phyloP scores from a whole-genome alignment of 2,113 vertebrate genomes.

The Cichladusa arquata region DNA sequence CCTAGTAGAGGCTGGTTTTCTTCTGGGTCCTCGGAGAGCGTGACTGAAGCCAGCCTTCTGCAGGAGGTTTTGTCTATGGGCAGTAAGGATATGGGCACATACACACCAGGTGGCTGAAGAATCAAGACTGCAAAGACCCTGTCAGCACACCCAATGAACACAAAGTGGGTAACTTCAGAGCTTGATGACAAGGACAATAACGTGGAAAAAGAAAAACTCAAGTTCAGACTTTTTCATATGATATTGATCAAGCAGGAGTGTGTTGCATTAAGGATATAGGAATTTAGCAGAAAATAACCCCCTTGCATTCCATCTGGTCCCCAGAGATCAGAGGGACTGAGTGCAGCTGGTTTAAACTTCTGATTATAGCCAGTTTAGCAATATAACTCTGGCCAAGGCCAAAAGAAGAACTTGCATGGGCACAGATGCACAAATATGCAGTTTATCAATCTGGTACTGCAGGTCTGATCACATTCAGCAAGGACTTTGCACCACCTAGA shows the following conservation, averaged over 20 bases:
- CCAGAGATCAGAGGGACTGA: background rate
- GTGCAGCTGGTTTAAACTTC: background rate
- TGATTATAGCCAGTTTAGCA: background rate
- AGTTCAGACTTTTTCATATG: background rate
- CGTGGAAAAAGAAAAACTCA: background rate
- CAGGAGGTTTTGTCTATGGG: background rate
- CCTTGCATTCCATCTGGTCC: background rate
- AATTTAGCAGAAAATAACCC: background rate
- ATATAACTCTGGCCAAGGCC: background rate
- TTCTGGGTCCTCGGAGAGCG: rapidly evolving
- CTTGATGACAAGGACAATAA: background rate
- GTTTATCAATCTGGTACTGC: background rate
- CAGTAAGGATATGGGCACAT: background rate
- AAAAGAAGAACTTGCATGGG: background rate
- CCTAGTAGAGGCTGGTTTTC: background rate
- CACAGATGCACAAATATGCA: background rate
- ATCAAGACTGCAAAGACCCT: background rate
- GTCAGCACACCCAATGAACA: background rate
- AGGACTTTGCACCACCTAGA: background rate
- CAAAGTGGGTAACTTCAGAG: background rate
- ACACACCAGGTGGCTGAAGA: background rate
- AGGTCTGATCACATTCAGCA: background rate
- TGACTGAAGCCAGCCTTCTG: background rate
- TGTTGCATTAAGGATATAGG: background rate
- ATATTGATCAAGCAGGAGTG: background rate